Base-by-base conservation (phyloP, 2,797 vertebrate genomes). In the Onychomys arenicola region DNA sequence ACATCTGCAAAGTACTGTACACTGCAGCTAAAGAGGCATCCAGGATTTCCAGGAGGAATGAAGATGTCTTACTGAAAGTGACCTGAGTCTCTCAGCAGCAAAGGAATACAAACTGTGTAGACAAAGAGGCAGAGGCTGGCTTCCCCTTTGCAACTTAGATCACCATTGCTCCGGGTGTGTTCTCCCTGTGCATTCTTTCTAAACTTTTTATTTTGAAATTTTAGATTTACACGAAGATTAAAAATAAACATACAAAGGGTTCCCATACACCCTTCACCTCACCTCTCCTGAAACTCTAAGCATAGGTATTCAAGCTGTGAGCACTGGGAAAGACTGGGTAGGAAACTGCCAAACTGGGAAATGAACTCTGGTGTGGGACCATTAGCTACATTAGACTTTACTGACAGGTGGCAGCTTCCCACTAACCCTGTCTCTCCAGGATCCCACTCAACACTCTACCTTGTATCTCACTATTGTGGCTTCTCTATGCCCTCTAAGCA, bases 21-120 rank as follows among this genome's bases (percentile, higher is more conserved):
- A 8, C 6, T 2, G 0, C 9, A 40, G 55, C 11, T 3, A 46
- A 16, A 57, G 3, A n/a, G 57, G 40, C 10, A 23, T 23, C 40
- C 27, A 1, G 49, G 2, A 21, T 10, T 10, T 29, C 86, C 40
- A 46, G n/a, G 0, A 19, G 6, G 57, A 61, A 32, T 9, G 19
- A 29, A 37, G 77, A 5, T 5, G 13, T 23, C 75, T 55, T 43
- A 0, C 5, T 3, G n/a, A n/a, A 65, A 27, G 23, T 1, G 0
- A 11, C 25, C 13, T 0, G 40, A 32, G 13, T 19, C 29, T 73
- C 40, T 55, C 12, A n/a, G 46, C 88, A 65, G 61, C 40, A 84
- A 6, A 83, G 43, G 4, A 11, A 23, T 14, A 34, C 37, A 43
- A 57, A 57, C 29, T 6, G 3, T 14, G n/a, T 40, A 8, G 29